A percentile compares a stretch with the other conserved stretches of the same genome.
These are phyloP conservation scores for Empidonax alnorum DNA, from an alignment of 2,113 vertebrate species.

Conservation along the genomic window DNA sequence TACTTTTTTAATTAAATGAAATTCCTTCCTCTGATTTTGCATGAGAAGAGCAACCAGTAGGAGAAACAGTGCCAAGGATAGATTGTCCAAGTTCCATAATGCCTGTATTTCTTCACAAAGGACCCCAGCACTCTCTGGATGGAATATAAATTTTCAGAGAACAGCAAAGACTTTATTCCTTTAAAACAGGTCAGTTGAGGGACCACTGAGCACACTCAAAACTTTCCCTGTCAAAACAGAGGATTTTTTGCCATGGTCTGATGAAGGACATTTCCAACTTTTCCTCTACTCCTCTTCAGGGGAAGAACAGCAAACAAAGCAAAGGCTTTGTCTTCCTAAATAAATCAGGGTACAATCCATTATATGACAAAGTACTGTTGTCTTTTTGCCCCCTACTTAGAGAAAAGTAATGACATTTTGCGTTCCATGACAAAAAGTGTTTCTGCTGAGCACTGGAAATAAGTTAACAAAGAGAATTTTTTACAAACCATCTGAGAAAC, in stretches of 20 bases:
- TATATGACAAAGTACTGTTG: neutral
- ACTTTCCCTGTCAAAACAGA: neutral
- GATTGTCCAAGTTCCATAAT: neutral
- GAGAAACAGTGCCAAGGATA: neutral
- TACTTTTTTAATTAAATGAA: constrained; percentile 60
- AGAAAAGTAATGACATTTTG: neutral
- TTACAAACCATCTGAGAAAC: neutral
- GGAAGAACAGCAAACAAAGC: neutral
- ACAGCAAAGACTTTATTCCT: constrained; percentile 29
- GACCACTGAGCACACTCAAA: neutral
- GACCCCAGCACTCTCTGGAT: neutral
- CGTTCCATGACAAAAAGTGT: neutral
- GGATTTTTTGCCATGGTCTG: neutral
- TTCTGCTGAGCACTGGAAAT: neutral
- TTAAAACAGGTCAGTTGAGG: neutral
- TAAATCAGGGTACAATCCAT: neutral
- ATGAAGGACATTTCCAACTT: neutral
- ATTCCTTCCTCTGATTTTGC: constrained; percentile 12
- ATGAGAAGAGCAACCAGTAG: constrained; percentile 12
- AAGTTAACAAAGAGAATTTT: neutral
- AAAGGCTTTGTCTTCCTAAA: neutral
- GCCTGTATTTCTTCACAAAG: constrained; percentile 6
- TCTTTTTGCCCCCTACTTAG: neutral
- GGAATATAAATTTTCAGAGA: constrained; percentile 44
- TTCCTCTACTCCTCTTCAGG: neutral